Conservation (phyloP, 2,113 vertebrate genomes). For the Clarias gariepinus region DNA sequence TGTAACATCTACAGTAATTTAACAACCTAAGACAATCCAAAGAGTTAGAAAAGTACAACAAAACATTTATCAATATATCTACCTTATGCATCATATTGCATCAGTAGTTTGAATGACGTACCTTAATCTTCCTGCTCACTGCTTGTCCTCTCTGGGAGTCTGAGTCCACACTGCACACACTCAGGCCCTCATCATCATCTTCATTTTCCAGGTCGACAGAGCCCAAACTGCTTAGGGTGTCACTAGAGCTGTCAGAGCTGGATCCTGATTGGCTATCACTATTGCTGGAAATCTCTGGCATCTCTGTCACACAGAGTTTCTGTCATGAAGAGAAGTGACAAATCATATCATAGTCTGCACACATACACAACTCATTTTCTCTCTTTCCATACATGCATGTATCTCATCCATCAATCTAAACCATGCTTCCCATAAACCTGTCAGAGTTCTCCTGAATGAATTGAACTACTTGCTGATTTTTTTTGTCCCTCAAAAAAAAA, state of each 20-base stretch:
- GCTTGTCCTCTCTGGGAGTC: conserved; percentile 81
- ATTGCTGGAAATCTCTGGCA: conserved; percentile 83
- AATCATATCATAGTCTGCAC: conserved; percentile 12
- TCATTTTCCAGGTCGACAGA: conserved; percentile 86
- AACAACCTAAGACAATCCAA: conserved; percentile 1
- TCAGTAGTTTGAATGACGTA: conserved; percentile 51
- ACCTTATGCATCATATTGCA: not conserved
- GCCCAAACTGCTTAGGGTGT: conserved; percentile 86
- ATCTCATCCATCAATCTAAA: conserved; percentile 36
- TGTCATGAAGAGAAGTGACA: conserved; percentile 56
- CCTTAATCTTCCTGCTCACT: conserved; percentile 79
- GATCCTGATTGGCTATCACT: conserved; percentile 89
- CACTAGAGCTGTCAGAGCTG: conserved; percentile 86
- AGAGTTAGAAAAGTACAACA: not conserved
- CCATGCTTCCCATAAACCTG: conserved; percentile 24
- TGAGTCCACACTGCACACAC: conserved; percentile 85
- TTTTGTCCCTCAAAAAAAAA: not conserved
- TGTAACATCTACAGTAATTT: conserved; percentile 55
- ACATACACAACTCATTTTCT: conserved; percentile 15
- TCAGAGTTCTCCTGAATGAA: conserved; percentile 15
- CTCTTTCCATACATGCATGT: not conserved
- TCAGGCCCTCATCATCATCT: conserved; percentile 78
- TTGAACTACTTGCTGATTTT: conserved; percentile 21
- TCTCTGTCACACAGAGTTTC: conserved; percentile 83
- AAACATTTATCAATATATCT: not conserved